A percentile compares a stretch with the other conserved stretches of the same genome.
Evolutionary conservation across 2,113 vertebrate genomes (phyloP).

Genomic region (Syngnathus floridae): DNA sequence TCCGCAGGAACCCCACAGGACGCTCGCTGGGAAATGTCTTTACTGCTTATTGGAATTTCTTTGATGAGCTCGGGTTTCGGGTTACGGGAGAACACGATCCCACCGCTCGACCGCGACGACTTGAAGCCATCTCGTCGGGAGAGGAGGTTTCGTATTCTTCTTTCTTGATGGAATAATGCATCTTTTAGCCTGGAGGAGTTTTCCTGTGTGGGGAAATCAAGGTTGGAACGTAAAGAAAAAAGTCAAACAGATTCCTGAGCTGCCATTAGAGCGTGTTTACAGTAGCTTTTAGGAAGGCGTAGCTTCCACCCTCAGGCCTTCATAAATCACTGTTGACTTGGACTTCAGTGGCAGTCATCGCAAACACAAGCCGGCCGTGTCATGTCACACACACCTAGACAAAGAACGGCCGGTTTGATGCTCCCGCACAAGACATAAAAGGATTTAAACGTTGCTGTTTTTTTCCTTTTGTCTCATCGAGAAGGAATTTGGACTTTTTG

Average conservation of each 20-base stretch:
- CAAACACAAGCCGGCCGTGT: slow-evolving; percentile 54
- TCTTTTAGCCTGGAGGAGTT: slow-evolving; percentile 16
- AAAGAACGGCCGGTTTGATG: slow-evolving; percentile 50
- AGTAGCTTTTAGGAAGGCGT: slow-evolving; percentile 46
- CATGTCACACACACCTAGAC: slow-evolving; percentile 59
- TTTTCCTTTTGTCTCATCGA: slow-evolving; percentile 25
- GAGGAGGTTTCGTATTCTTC: background rate
- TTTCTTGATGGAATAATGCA: slow-evolving; percentile 12
- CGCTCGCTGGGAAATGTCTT: slow-evolving; percentile 65
- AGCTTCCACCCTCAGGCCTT: slow-evolving; percentile 40
- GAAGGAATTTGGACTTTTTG: slow-evolving; percentile 41
- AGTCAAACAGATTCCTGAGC: slow-evolving; percentile 56
- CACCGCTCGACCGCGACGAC: background rate
- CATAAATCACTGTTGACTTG: slow-evolving; percentile 69
- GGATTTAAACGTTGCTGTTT: slow-evolving; percentile 37
- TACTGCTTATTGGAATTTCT: slow-evolving; percentile 65
- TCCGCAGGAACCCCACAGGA: slow-evolving; percentile 53
- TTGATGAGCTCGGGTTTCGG: slow-evolving; percentile 56
- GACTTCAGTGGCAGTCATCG: slow-evolving; percentile 57
- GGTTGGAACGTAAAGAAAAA: slow-evolving; percentile 43
- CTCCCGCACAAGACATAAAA: slow-evolving; percentile 50
- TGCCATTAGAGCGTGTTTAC: slow-evolving; percentile 55
- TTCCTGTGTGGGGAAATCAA: slow-evolving; percentile 32
- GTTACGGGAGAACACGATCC: slow-evolving; percentile 58
- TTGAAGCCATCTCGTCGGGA: background rate